Conservation (phyloP, 37 sponge, comb jelly and placozoan genomes). For the Crambe crambe region DNA sequence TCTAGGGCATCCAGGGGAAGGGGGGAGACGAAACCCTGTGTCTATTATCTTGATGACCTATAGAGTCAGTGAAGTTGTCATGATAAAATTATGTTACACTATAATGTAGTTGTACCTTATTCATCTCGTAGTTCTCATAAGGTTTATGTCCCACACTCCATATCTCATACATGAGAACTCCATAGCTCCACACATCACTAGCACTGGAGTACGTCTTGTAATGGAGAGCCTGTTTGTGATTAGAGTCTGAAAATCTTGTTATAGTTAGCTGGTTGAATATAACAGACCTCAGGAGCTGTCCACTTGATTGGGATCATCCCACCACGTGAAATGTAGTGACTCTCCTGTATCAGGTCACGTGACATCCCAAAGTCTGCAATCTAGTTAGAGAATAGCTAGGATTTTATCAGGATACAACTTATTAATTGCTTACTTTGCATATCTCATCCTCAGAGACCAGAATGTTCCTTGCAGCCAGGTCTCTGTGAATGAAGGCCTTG, state of each 20-base stretch:
- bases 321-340: constrained; percentile 6
- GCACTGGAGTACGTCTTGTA: constrained; percentile 8
- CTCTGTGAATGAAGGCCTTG: constrained; percentile 20
- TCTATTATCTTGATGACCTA: constrained; percentile 6
- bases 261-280: too few species aligned
- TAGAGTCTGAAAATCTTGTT: too few species aligned
- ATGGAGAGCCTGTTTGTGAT: constrained; percentile 1
- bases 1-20: constrained; percentile 7
- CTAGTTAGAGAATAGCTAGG: not conserved
- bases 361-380: constrained; percentile 25
- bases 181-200: constrained; percentile 28
- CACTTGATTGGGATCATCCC: constrained; percentile 19
- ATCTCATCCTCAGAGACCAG: constrained; percentile 7
- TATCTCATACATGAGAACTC: constrained; percentile 9
- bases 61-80: not conserved
- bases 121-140: not conserved
- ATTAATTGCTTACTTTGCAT: not conserved
- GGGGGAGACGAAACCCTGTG: not conserved
- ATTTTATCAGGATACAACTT: not conserved
- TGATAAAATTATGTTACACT: too few species aligned
- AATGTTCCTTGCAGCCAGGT: constrained; percentile 16
- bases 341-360: constrained; percentile 8
- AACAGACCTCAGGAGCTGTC: constrained; percentile 8
- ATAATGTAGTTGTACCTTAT: too few species aligned
- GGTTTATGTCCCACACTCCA: constrained; percentile 18